Evolutionary conservation across 2,888 invertebrate species (phyloP).

Genomic region (Brachynemurus nebulosus): DNA sequence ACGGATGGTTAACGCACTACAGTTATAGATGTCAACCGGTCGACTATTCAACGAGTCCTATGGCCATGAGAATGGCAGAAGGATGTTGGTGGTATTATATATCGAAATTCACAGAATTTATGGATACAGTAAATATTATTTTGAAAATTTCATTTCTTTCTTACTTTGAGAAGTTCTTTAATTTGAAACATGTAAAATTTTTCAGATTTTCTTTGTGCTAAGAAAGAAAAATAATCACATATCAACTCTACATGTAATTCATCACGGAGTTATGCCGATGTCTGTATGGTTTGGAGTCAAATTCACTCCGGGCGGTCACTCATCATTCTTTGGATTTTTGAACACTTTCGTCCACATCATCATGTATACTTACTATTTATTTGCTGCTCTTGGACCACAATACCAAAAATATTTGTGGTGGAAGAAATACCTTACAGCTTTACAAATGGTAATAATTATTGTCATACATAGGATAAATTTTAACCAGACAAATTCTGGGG

Average conservation of each 20-base stretch:
- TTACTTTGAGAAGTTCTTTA: neutral
- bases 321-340: constrained; percentile 83
- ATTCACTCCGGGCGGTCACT: constrained; percentile 65
- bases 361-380: constrained; percentile 86
- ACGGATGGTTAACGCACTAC: constrained; percentile 61
- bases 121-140: constrained; percentile 65
- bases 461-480: neutral
- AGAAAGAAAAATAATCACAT: constrained; percentile 91
- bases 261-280: constrained; percentile 94
- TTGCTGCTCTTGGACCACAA: constrained; percentile 79
- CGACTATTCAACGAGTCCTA: constrained; percentile 54
- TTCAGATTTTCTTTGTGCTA: constrained; percentile 75
- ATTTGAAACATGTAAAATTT: too few species aligned
- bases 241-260: constrained; percentile 87
- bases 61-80: constrained; percentile 68
- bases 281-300: constrained; percentile 65
- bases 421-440: constrained; percentile 83
- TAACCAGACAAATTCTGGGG: neutral
- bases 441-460: constrained; percentile 64
- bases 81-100: constrained; percentile 97
- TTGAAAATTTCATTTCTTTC: neutral
- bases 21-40: constrained; percentile 67
- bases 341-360: constrained; percentile 92
- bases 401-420: constrained; percentile 87
- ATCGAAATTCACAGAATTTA: constrained; percentile 93